These are phyloP conservation scores for Leucoma salicis DNA, from an alignment of 2,888 invertebrate genomes.

Conservation along the genomic window DNA sequence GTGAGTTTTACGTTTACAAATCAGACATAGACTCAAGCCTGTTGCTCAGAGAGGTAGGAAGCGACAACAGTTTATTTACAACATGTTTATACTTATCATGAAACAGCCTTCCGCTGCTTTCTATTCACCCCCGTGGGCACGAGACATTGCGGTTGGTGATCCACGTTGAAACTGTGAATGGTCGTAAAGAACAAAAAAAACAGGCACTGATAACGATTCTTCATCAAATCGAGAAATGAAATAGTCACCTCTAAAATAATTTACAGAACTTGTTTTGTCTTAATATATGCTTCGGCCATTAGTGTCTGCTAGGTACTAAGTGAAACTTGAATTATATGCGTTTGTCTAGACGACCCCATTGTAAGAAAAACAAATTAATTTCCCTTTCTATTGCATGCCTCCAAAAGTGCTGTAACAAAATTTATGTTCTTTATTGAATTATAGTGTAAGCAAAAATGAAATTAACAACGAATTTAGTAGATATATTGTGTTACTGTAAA, in stretches of 20 bases:
- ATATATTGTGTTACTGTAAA: not conserved
- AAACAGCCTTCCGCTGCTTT: no score
- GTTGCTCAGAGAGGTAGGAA: no score
- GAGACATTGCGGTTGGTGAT: no score
- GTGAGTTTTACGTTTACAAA: no score
- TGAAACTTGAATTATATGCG: constrained; percentile 77
- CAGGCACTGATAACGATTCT: no score
- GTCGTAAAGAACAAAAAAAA: no score
- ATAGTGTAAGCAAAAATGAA: constrained; percentile 54
- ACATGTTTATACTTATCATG: no score
- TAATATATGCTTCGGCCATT: constrained; percentile 64
- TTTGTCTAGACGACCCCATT: constrained; percentile 79
- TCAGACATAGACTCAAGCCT: no score
- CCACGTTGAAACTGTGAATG: no score
- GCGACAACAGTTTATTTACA: no score
- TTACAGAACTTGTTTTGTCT: constrained; percentile 44
- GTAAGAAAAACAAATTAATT: constrained; percentile 81
- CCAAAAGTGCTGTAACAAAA: constrained; percentile 67
- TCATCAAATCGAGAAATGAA: no score
- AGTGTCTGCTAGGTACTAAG: constrained; percentile 68
- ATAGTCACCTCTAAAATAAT: constrained; percentile 52
- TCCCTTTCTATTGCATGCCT: constrained; percentile 63
- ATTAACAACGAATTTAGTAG: constrained; percentile 47
- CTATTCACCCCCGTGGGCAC: no score
- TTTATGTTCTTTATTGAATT: constrained; percentile 74